Percentiles rank a stretch among this genome's conserved stretches.
These are phyloP conservation scores for Callionymus lyra DNA, from an alignment of 2,113 vertebrate genomes.

Conservation along the genomic window DNA sequence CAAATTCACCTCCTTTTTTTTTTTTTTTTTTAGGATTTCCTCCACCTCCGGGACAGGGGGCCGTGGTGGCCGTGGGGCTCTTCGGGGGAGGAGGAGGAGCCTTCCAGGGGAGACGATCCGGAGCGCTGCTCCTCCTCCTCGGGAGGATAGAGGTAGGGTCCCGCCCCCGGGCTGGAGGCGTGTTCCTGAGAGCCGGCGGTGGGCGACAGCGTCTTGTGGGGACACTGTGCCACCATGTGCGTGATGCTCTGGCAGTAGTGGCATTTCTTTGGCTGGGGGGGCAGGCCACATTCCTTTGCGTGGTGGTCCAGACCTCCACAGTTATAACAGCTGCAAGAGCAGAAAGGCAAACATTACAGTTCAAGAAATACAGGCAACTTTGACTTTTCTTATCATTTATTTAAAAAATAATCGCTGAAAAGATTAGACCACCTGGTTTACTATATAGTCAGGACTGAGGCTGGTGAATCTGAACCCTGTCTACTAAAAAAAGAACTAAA, in stretches of 20 bases:
- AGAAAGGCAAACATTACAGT: neutral
- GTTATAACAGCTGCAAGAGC: constrained; percentile 85
- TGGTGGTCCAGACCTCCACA: constrained; percentile 97
- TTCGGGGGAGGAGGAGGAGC: constrained; percentile 76
- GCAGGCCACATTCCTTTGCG: constrained; percentile 96
- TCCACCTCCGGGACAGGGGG: constrained; percentile 83
- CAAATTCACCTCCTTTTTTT: constrained; percentile 20
- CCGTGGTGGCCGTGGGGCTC: constrained; percentile 77
- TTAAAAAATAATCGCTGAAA: too few species aligned
- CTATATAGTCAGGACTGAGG: too few species aligned
- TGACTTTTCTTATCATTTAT: too few species aligned
- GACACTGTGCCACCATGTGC: constrained; percentile 95
- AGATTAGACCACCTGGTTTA: too few species aligned
- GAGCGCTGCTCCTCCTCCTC: constrained; percentile 62
- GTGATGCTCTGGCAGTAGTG: constrained; percentile 96
- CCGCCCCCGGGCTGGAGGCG: constrained; percentile 43
- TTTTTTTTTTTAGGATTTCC: constrained; percentile 74
- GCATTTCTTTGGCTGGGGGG: constrained; percentile 98
- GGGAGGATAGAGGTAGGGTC: constrained; percentile 66
- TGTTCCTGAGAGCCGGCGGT: constrained; percentile 84
- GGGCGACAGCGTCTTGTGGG: constrained; percentile 70
- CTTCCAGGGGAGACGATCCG: constrained; percentile 75
- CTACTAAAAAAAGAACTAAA: too few species aligned
- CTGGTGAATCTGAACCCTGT: too few species aligned
- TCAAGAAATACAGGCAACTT: too few species aligned